phyloP scores from a whole-genome alignment of 2,113 vertebrate genomes.

The Cynoglossus semilaevis region DNA sequence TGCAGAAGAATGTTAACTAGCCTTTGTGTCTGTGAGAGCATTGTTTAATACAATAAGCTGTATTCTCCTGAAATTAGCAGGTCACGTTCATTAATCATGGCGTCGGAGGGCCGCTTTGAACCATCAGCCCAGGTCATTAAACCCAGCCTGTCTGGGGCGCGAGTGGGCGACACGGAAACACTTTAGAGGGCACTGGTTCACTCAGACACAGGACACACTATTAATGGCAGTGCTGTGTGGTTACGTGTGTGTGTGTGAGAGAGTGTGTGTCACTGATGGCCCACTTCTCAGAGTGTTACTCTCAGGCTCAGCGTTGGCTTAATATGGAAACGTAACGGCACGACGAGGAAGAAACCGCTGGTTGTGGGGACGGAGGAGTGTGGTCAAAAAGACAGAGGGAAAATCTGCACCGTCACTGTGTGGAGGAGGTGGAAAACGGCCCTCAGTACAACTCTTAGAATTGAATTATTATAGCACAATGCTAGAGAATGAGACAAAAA shows the following conservation, averaged over 20 bases:
- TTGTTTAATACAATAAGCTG: constrained; percentile 73
- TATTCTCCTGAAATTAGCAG: constrained; percentile 77
- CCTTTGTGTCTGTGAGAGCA: constrained; percentile 60
- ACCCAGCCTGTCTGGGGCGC: constrained; percentile 68
- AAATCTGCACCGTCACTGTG: neutral
- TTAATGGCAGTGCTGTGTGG: constrained; percentile 61
- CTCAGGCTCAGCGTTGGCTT: constrained; percentile 59
- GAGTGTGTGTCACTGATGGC: constrained; percentile 39
- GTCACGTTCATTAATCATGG: constrained; percentile 80
- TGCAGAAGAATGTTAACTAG: constrained; percentile 74
- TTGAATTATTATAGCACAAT: too few species aligned
- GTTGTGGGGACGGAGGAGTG: constrained; percentile 37
- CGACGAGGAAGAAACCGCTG: constrained; percentile 61
- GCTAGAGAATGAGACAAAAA: too few species aligned
- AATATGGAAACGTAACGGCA: constrained; percentile 74
- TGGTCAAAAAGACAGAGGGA: neutral
- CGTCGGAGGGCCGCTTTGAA: constrained; percentile 74
- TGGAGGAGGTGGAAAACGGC: too few species aligned
- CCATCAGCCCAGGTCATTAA: constrained; percentile 77
- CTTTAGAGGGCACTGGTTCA: constrained; percentile 73
- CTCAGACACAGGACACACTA: constrained; percentile 70
- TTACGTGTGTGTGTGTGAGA: constrained; percentile 15
- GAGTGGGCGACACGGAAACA: constrained; percentile 75
- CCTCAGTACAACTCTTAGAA: too few species aligned
- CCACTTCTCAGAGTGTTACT: constrained; percentile 38